A percentile compares a stretch with the other conserved stretches of the same genome.
These are phyloP conservation scores for Incurvaria masculella DNA, from an alignment of 2,888 invertebrate species.

Conservation along the genomic window DNA sequence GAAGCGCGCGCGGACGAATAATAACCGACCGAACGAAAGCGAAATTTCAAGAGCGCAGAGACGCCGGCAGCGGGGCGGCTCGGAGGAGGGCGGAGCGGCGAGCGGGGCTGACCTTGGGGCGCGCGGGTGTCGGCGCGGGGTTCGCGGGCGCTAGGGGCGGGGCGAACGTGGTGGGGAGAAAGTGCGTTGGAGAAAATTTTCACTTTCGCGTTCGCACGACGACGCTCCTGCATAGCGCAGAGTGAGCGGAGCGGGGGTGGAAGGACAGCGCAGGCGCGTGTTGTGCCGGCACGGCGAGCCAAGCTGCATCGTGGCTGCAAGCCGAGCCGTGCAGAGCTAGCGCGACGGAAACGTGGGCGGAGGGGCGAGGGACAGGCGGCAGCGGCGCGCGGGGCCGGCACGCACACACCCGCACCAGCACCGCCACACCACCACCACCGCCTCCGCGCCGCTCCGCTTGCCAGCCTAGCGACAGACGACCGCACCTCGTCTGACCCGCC, in stretches of 20 bases:
- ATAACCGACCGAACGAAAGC: constrained; percentile 63
- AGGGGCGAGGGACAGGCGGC: too few relatives aligned
- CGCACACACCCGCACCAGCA: too few relatives aligned
- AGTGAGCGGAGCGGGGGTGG: constrained; percentile 9
- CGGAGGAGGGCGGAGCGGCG: constrained; percentile 30
- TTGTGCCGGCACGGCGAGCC: constrained; percentile 18
- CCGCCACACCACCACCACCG: too few relatives aligned
- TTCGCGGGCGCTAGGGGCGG: constrained; percentile 25
- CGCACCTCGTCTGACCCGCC: too few relatives aligned
- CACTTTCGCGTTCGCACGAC: constrained; percentile 51
- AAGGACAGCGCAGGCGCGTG: constrained; percentile 1
- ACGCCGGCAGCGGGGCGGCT: constrained; percentile 24
- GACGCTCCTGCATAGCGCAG: too few relatives aligned
- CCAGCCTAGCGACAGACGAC: too few relatives aligned
- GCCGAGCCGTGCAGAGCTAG: constrained; percentile 19
- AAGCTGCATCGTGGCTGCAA: constrained; percentile 35
- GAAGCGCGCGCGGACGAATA: constrained; percentile 59
- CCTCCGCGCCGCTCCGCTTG: too few relatives aligned
- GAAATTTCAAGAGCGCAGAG: constrained; percentile 65
- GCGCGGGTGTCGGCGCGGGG: constrained; percentile 27
- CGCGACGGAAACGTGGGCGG: too few relatives aligned
- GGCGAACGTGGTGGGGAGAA: constrained; percentile 49
- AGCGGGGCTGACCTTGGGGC: constrained; percentile 39
- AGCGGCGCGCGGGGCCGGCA: too few relatives aligned
- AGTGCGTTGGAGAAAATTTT: constrained; percentile 47